These are phyloP conservation scores for Ptilodon capucinus DNA, from an alignment of 2,888 invertebrate species.

Conservation along the genomic window DNA sequence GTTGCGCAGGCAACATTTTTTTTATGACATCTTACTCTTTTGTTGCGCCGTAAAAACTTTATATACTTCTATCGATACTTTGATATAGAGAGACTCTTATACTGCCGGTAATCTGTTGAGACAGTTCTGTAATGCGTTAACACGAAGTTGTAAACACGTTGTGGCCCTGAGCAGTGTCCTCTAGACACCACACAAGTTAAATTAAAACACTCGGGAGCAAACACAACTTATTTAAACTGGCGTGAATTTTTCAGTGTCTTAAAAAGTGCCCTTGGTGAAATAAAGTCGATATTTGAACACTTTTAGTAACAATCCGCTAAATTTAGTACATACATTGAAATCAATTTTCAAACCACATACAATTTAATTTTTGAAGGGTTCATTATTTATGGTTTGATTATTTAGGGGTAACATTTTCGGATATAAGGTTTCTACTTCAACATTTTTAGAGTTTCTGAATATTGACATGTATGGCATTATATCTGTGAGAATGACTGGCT, in stretches of 20 bases:
- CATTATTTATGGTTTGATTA: too few relatives aligned
- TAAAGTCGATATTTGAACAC: background rate
- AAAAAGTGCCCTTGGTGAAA: background rate
- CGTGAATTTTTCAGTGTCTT: conserved; percentile 4
- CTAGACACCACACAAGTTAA: conserved; percentile 9
- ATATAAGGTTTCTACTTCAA: background rate
- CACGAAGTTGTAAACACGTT: background rate
- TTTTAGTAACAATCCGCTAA: too few relatives aligned
- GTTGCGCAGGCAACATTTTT: conserved; percentile 21
- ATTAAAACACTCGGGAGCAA: conserved; percentile 6
- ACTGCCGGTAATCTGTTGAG: conserved; percentile 8
- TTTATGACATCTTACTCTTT: conserved; percentile 23
- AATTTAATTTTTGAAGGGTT: too few relatives aligned
- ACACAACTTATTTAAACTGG: conserved; percentile 11
- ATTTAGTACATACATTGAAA: too few relatives aligned
- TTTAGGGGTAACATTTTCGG: background rate
- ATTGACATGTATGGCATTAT: background rate
- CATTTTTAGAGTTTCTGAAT: background rate
- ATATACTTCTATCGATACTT: conserved; percentile 6
- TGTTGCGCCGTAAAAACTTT: conserved; percentile 21
- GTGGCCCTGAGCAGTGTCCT: conserved; percentile 13
- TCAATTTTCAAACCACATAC: too few relatives aligned
- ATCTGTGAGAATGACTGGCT: background rate
- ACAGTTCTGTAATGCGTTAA: conserved; percentile 10
- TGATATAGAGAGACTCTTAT: conserved; percentile 10